Evolutionary conservation across 2,888 invertebrate genomes (phyloP), one percentile per base, ranked within the genome.

Genomic region (Cheilosia vulpina): DNA sequence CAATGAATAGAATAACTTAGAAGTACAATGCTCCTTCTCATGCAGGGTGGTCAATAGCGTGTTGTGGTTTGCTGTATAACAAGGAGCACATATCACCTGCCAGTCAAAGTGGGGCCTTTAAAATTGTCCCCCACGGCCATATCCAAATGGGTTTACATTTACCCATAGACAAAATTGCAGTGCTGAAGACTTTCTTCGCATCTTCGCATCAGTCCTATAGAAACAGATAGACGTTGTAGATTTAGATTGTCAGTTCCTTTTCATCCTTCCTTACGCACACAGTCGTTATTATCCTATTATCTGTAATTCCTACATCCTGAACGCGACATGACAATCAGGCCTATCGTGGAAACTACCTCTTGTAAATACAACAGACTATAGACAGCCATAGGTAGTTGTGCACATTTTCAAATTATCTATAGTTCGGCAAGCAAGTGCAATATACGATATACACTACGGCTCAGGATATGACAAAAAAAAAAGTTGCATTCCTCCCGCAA

Each of bases 401-500:
- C 53, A 43, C 60, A 6, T 21, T 19, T 7, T 19, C 19, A n/a
- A 52, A 41, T 17, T n/a, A 17, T 27, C 24, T 27, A 11, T 13
- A 38, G 38, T 38, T 13, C 38, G 13, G 13, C 38, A 15, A 50
- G 24, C 13, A 71, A 58, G 17, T 50, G 38, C 41, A 62, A 43
- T 55, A 21, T 24, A 63, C 55, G 53, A 43, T 55, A 21, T 24
- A 63, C 55, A 45, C 45, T 24, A 21, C 31, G 62, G 73, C 63
- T n/a, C 19, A 43, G 41, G 65, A 66, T 50, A 50, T 47, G 27
- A 65, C 65, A 50, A 58, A 24, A 75, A 58, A 4, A 47, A 47
- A 24, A 31, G 41, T 65, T 52, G 31, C 75, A 76, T 66, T 66
- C 52, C 58, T 52, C 50, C 52, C 66, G 75, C 52, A 75, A 65